Base-by-base conservation (phyloP, 2,113 vertebrate species). In the Paedocypris sp. region DNA sequence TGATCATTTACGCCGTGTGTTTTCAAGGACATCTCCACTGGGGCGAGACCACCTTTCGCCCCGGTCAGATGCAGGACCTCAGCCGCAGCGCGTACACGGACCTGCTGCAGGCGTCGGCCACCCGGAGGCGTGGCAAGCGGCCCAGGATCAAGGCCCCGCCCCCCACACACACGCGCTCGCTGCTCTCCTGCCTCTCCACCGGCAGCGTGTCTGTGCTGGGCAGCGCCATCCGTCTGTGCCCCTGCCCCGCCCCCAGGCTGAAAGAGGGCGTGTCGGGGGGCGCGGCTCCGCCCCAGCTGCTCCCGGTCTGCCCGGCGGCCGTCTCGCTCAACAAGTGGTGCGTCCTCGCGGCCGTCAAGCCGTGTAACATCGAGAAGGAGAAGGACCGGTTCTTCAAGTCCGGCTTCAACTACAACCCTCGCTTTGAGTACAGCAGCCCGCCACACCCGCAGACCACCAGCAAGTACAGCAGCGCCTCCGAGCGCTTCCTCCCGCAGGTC, bases 331-430 rank as follows among this genome's bases (percentile, higher is more conserved):
- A 72, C 65, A 94, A 84, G 52, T 81, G 87, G 50, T 97, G 91
- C 66, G 85, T 97, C 10, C 80, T 97, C 26, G 76, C 90, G 1
- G 93, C 92, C 1, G 89, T 98, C 77, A 98, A 96, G 68, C 94
- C 94, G 1, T 86, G 76, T 48, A 98, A 98, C 0, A 83, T 96
- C 43, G 90, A 95, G 69, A 88, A 74, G 16, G 94, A 98, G 72
- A 94, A 91, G 68, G 60, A 71, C 12, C 88, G 82, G 22, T 98
- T 98, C 71, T 96, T 96, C 72, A 77, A 77, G 75, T 90, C 90
- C 0, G 85, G 87, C 60, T 96, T 90, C 76, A 84, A 68, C 6
- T 93, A 91, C 75, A 86, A 94, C 39, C 93, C 94, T 9, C 92
- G 93, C 11, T 98, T 98, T 79, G 87, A 91, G 20, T 98, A 98